Base-by-base conservation (phyloP, 2,113 vertebrate species). In the Accipiter cooperii region DNA sequence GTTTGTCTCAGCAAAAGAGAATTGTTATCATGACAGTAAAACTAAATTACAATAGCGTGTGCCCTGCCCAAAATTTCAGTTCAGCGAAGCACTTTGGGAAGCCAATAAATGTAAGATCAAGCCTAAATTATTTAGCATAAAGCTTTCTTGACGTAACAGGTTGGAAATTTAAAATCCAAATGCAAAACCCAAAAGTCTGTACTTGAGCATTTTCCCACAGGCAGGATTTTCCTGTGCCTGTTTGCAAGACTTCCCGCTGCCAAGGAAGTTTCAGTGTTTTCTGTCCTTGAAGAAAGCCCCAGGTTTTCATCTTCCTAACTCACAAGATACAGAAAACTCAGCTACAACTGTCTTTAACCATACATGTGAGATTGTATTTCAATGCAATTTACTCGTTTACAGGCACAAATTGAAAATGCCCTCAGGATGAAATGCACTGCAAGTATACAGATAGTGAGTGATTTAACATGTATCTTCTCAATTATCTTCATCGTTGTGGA, bases 381-480 rank as follows among this genome's bases (percentile, higher is more conserved):
- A 61, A 29, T 38, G 66, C 73, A 58, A 75, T 97, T 69, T 89
- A 78, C 91, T 96, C 96, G 91, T 84, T 95, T 89, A 44, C 78
- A 96, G 93, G 82, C 80, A 84, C 69, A 93, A 93, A 76, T 6
- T 94, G 75, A 74, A 87, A 80, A 70, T 86, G 51, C 75, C 69
- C n/a, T 93, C 49, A 77, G 63, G 83, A 90, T 68, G 84, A 91
- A 94, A 94, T 51, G 68, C 94, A 60, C 82, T 49, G 49, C 83
- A 47, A n/a, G 46, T 51, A 34, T 38, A 70, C 80, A 95, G 66
- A 47, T 33, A 91, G 71, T 1, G 12, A 86, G 74, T 52, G 55
- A 55, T 84, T 89, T 86, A 87, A 84, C n/a, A 13, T 13, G 2
- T 14, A 14, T 52, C 80, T 88, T 77, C 69, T 77, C 55, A 28